A percentile compares a stretch with the other conserved stretches of the same genome.
Conservation (phyloP, 2,888 invertebrate species). For the Mechanitis messenoides region DNA sequence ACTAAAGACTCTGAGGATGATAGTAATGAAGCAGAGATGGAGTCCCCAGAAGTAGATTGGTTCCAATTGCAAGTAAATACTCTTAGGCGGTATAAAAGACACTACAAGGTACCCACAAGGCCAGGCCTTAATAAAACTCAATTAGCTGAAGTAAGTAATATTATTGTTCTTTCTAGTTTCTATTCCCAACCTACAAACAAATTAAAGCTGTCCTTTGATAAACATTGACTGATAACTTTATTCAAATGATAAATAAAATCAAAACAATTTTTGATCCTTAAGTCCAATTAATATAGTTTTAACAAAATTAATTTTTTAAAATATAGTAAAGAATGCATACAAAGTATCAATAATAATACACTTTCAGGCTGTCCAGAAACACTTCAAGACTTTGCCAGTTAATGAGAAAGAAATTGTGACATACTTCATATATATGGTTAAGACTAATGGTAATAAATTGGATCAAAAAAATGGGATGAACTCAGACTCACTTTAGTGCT, state of each 20-base stretch:
- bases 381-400: constrained; percentile 96
- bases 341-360: constrained; percentile 29
- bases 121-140: constrained; percentile 97
- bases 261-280: background rate
- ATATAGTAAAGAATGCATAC: background rate
- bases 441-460: constrained; percentile 92
- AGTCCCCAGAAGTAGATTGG: constrained; percentile 94
- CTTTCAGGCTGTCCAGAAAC: constrained; percentile 93
- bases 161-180: background rate
- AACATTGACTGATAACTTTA: too few relatives aligned
- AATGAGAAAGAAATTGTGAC: constrained; percentile 96
- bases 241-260: too few relatives aligned
- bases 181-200: background rate
- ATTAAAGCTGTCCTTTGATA: too few relatives aligned
- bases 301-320: too few relatives aligned
- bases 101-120: constrained; percentile 93
- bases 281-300: too few relatives aligned
- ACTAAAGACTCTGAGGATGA: constrained; percentile 96
- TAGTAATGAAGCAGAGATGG: constrained; percentile 94
- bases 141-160: constrained; percentile 89
- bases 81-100: constrained; percentile 93
- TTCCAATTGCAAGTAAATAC: constrained; percentile 96
- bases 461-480: constrained; percentile 88
- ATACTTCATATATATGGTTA: constrained; percentile 97
- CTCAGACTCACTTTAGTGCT: constrained; percentile 73